Evolutionary conservation across 1,140 invertebrate species (phyloP).

Genomic region (Macrocentrus cingulum): DNA sequence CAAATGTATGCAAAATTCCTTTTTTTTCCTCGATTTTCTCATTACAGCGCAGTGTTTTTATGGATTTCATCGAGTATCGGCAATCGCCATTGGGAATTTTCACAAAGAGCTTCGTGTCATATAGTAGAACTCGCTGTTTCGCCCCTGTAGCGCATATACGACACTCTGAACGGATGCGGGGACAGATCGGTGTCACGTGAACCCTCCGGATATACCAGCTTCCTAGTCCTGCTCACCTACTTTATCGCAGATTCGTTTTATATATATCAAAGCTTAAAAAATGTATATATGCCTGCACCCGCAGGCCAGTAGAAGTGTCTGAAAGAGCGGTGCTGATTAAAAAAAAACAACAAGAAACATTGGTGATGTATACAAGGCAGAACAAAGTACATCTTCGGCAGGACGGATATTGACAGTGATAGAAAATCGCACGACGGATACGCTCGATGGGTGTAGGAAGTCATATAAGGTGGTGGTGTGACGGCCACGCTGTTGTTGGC

Average conservation of each 20-base stretch:
- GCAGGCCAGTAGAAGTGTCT: not conserved
- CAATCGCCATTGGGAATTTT: slow-evolving; percentile 12
- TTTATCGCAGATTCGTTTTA: slow-evolving; percentile 42
- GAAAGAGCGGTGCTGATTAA: too few species aligned
- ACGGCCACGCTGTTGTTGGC: not conserved
- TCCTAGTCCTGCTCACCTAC: slow-evolving; percentile 52
- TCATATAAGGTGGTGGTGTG: not conserved
- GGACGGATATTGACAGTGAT: not conserved
- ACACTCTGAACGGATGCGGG: slow-evolving; percentile 45
- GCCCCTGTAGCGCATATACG: slow-evolving; percentile 37
- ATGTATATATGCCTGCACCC: not conserved
- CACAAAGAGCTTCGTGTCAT: slow-evolving; percentile 20
- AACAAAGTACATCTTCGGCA: not conserved
- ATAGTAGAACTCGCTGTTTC: slow-evolving; percentile 30
- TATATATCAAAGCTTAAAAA: slow-evolving; percentile 6
- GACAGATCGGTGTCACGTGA: slow-evolving; percentile 52
- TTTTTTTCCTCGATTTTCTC: slow-evolving; percentile 2
- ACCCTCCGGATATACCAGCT: slow-evolving; percentile 53
- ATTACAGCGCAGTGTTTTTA: too few species aligned
- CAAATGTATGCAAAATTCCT: not conserved
- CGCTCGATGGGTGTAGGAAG: slow-evolving; percentile 2
- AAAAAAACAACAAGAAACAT: not conserved
- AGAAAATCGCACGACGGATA: not conserved
- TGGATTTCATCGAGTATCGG: not conserved
- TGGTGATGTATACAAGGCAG: too few species aligned